Percentiles rank a stretch among this genome's conserved stretches.
Evolutionary conservation across 2,113 vertebrate species (phyloP).

Genomic region (Eubucco bourcierii): DNA sequence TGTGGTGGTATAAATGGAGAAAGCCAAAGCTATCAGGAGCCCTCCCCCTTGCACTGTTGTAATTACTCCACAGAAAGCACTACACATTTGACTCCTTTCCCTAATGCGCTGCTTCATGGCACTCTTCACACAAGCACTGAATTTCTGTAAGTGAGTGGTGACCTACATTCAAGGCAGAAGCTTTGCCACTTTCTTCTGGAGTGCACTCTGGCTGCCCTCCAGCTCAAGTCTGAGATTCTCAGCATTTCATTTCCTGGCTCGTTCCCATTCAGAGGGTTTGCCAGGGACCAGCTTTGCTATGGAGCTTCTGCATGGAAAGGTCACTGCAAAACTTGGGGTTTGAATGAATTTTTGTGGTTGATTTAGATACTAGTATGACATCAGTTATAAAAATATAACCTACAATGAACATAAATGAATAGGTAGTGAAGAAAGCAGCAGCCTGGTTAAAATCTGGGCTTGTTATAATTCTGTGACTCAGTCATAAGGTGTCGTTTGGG

Average conservation of each 20-base stretch:
- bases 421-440: background rate
- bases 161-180: constrained; percentile 61
- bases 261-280: background rate
- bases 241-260: constrained; percentile 68
- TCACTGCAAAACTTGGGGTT: background rate
- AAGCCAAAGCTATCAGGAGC: background rate
- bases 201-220: constrained; percentile 57
- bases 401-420: constrained; percentile 1
- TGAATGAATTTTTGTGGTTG: background rate
- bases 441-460: background rate
- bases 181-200: background rate
- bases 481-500: no score
- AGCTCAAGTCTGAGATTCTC: constrained; percentile 56
- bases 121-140: background rate
- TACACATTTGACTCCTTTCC: background rate
- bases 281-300: background rate
- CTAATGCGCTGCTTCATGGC: background rate
- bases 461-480: background rate
- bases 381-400: constrained; percentile 26
- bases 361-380: background rate
- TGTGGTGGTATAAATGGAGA: background rate
- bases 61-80: background rate
- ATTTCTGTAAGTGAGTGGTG: constrained; percentile 47
- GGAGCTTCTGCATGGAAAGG: background rate
- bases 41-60: background rate